Percentiles rank a stretch among this genome's conserved stretches.
phyloP scores from a whole-genome alignment of 2,888 invertebrate genomes.

The Brassicogethes aeneus region DNA sequence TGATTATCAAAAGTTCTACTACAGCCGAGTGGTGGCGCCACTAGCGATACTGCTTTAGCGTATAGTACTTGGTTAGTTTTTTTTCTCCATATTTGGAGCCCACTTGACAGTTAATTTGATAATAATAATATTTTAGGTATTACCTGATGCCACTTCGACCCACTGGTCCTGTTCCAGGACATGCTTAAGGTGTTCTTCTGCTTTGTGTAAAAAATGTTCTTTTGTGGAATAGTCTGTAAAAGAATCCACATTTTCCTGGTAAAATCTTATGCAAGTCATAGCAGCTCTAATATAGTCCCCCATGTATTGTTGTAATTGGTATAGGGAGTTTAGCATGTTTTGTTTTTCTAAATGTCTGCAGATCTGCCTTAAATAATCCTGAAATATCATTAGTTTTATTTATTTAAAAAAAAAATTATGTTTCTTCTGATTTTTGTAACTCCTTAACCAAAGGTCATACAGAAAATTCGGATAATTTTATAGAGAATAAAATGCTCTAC shows the following conservation, averaged over 20 bases:
- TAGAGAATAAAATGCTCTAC: too few relatives aligned
- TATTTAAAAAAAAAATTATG: too few relatives aligned
- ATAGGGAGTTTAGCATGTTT: conserved; percentile 60
- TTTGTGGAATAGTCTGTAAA: conserved; percentile 48
- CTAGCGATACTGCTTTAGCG: too few relatives aligned
- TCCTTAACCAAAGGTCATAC: too few relatives aligned
- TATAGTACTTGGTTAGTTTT: too few relatives aligned
- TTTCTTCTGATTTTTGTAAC: too few relatives aligned
- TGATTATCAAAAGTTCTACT: too few relatives aligned
- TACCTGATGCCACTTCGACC: conserved; percentile 42
- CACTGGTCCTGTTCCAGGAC: conserved; percentile 49
- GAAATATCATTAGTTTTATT: conserved; percentile 14
- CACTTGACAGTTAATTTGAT: too few relatives aligned
- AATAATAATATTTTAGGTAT: conserved; percentile 1
- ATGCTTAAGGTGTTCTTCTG: conserved; percentile 57
- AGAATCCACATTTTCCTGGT: conserved; percentile 50
- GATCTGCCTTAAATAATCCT: conserved; percentile 58
- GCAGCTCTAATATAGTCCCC: conserved; percentile 68
- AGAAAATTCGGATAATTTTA: too few relatives aligned
- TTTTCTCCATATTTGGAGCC: too few relatives aligned
- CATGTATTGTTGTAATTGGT: conserved; percentile 62
- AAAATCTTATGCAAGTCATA: conserved; percentile 71
- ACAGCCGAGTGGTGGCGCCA: too few relatives aligned
- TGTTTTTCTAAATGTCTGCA: conserved; percentile 64
- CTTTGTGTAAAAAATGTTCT: conserved; percentile 47